phyloP scores from a whole-genome alignment of 2,888 invertebrate genomes.

The Dasypogon diadema region DNA sequence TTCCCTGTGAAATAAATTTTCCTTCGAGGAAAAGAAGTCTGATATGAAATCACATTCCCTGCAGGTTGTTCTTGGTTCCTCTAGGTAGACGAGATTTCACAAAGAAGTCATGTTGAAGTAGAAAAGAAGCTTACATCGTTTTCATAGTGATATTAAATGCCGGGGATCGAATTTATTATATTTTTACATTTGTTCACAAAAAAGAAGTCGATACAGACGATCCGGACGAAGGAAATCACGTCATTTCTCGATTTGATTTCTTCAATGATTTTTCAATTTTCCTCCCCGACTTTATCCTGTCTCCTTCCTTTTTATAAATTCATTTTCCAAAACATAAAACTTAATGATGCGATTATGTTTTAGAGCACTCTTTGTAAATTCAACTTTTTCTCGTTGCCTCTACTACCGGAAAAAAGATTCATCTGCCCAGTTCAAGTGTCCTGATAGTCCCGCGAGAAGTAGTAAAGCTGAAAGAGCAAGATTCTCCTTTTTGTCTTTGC shows the following conservation, averaged over 20 bases:
- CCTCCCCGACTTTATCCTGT: too few relatives aligned
- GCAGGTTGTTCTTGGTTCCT: neutral
- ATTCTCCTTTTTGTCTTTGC: neutral
- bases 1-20: neutral
- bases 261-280: slow-evolving; percentile 15
- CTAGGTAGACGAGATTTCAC: neutral
- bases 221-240: neutral
- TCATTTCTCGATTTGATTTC: neutral
- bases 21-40: neutral
- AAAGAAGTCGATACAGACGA: neutral
- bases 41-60: slow-evolving; percentile 7
- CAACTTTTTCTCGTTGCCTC: slow-evolving; percentile 28
- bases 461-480: neutral
- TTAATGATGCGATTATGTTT: slow-evolving; percentile 37
- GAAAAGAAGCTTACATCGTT: neutral
- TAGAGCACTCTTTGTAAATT: slow-evolving; percentile 18
- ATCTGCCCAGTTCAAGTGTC: neutral
- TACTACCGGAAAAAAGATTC: slow-evolving; percentile 11
- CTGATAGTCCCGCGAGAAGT: neutral
- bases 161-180: neutral
- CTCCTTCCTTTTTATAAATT: slow-evolving; percentile 6
- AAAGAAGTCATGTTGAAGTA: neutral
- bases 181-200: neutral
- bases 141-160: neutral
- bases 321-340: slow-evolving; percentile 27